Conservation (phyloP, 2,888 invertebrate species). For the Notodonta ziczac region DNA sequence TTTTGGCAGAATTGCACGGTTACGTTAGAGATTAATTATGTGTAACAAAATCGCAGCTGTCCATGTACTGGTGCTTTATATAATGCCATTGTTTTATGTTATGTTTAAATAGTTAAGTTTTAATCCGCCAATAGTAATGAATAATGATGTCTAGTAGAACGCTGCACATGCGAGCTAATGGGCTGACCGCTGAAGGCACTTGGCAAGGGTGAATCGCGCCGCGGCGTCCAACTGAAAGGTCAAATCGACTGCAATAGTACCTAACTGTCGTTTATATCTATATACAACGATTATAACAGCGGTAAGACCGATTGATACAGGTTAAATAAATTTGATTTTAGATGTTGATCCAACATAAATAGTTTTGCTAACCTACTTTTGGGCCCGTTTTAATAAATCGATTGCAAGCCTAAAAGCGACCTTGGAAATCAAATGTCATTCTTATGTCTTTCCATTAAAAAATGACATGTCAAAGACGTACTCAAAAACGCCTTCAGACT, state of each 20-base stretch:
- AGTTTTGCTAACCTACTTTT: no score
- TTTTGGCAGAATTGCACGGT: slow-evolving; percentile 39
- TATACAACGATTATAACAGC: neutral
- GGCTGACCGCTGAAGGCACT: no score
- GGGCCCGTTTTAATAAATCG: no score
- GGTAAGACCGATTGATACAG: neutral
- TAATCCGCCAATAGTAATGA: slow-evolving; percentile 46
- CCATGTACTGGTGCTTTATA: slow-evolving; percentile 49
- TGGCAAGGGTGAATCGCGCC: neutral
- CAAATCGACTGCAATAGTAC: neutral
- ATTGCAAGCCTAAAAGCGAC: neutral
- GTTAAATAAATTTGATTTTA: neutral
- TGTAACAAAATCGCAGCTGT: slow-evolving; percentile 43
- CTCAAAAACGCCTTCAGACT: no score
- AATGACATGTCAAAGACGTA: no score
- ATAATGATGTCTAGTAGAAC: slow-evolving; percentile 6
- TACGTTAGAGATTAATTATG: slow-evolving; percentile 45
- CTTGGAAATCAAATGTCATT: neutral
- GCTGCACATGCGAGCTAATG: slow-evolving; percentile 3
- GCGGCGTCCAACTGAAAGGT: slow-evolving; percentile 1
- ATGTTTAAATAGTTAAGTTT: slow-evolving; percentile 40
- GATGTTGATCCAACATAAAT: no score
- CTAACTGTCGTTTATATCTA: neutral
- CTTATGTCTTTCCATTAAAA: no score
- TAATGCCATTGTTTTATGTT: slow-evolving; percentile 57